These are phyloP conservation scores for Calephelis virginiensis DNA, from an alignment of 1,140 invertebrate species.

Conservation along the genomic window DNA sequence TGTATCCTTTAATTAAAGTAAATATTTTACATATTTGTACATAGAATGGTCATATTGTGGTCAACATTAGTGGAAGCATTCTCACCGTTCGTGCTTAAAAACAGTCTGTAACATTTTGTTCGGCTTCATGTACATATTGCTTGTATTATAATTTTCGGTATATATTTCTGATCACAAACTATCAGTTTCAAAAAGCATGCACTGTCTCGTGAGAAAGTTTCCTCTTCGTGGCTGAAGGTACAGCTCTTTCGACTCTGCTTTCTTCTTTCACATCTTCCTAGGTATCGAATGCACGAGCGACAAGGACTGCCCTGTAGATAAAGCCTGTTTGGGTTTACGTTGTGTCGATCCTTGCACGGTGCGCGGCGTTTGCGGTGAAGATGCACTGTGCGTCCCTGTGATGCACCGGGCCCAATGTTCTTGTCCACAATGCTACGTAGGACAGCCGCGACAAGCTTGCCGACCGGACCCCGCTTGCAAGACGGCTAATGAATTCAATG, in stretches of 20 bases:
- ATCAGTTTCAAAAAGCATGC: slow-evolving; percentile 83
- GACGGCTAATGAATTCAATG: slow-evolving; percentile 62
- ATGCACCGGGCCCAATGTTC: slow-evolving; percentile 90
- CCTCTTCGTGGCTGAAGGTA: slow-evolving; percentile 82
- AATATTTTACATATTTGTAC: slow-evolving; percentile 50
- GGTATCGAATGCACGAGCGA: slow-evolving; percentile 94
- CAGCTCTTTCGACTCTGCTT: slow-evolving; percentile 86
- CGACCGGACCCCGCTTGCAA: slow-evolving; percentile 87
- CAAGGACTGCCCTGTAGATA: slow-evolving; percentile 93
- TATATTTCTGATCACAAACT: slow-evolving; percentile 77
- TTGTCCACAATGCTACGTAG: slow-evolving; percentile 92
- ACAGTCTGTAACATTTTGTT: slow-evolving; percentile 75
- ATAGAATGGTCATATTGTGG: slow-evolving; percentile 37
- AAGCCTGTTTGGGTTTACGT: slow-evolving; percentile 91
- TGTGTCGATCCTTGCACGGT: slow-evolving; percentile 94
- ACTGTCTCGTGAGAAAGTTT: slow-evolving; percentile 87
- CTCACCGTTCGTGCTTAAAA: slow-evolving; percentile 77
- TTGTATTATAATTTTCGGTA: slow-evolving; percentile 78
- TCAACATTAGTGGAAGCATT: slow-evolving; percentile 75
- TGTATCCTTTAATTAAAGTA: slow-evolving; percentile 35
- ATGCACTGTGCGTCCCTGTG: slow-evolving; percentile 91
- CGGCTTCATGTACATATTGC: slow-evolving; percentile 78
- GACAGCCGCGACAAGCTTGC: slow-evolving; percentile 87
- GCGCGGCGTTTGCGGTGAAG: slow-evolving; percentile 91
- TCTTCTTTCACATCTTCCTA: slow-evolving; percentile 85